These are phyloP conservation scores for Ictalurus furcatus DNA, from an alignment of 2,113 vertebrate species.

Conservation along the genomic window DNA sequence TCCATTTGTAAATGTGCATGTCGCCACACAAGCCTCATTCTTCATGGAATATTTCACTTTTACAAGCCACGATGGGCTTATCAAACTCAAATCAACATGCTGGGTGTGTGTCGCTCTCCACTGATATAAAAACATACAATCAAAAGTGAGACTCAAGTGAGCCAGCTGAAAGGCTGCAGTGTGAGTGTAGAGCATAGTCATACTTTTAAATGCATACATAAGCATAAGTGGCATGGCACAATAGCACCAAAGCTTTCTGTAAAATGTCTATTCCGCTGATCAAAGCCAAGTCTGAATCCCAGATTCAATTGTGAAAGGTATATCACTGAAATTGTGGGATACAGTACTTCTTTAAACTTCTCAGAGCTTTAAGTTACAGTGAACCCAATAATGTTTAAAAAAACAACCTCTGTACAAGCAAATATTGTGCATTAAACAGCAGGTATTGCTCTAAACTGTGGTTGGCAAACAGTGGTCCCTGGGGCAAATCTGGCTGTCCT, in stretches of 20 bases:
- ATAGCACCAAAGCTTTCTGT: neutral
- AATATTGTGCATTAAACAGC: neutral
- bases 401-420: neutral
- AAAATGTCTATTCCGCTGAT: slow-evolving; percentile 35
- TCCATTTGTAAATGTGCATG: neutral
- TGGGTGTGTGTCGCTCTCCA: neutral
- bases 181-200: neutral
- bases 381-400: neutral
- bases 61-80: slow-evolving; percentile 18
- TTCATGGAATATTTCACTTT: slow-evolving; percentile 9
- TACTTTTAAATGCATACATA: slow-evolving; percentile 17
- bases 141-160: neutral
- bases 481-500: neutral
- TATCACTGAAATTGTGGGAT: neutral
- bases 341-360: neutral
- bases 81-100: slow-evolving; percentile 35
- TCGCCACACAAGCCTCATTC: slow-evolving; percentile 11
- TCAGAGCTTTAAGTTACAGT: neutral
- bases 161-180: neutral
- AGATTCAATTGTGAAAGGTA: neutral
- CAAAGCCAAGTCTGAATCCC: slow-evolving; percentile 15
- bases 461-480: neutral
- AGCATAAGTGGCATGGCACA: neutral
- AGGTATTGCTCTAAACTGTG: neutral
- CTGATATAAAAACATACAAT: slow-evolving; percentile 26